Conservation (phyloP, 2,888 invertebrate genomes). For the Drosophila prolongata region DNA sequence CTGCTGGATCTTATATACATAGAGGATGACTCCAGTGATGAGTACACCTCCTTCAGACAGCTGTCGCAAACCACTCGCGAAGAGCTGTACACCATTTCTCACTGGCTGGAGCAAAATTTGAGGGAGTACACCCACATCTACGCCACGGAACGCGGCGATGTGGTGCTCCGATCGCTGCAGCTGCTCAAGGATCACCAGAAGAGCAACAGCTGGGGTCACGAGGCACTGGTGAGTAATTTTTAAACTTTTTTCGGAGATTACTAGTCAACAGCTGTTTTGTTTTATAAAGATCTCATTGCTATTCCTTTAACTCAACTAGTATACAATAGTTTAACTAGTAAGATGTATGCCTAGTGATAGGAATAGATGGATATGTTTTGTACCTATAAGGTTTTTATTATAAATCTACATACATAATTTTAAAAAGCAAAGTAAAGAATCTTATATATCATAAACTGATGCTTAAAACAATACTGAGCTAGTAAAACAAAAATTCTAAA, state of each 20-base stretch:
- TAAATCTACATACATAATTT: too few species aligned
- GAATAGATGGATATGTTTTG: too few species aligned
- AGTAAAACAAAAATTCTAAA: too few species aligned
- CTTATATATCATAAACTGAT: too few species aligned
- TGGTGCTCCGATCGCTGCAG: conserved; percentile 90
- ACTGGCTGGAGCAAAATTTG: conserved; percentile 93
- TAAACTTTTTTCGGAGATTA: not conserved
- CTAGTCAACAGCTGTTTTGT: not conserved
- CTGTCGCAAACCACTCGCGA: conserved; percentile 89
- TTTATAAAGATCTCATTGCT: too few species aligned
- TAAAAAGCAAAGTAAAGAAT: too few species aligned
- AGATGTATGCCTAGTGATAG: too few species aligned
- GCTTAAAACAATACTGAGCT: too few species aligned
- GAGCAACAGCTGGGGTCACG: conserved; percentile 90
- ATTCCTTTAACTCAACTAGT: too few species aligned
- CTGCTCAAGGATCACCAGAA: conserved; percentile 92
- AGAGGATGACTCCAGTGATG: conserved; percentile 91
- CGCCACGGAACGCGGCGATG: conserved; percentile 90
- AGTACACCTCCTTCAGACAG: conserved; percentile 88
- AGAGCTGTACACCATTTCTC: conserved; percentile 91
- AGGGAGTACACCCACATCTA: conserved; percentile 91
- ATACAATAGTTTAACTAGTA: too few species aligned
- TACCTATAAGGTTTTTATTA: too few species aligned
- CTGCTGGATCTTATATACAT: conserved; percentile 94
- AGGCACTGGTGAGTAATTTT: conserved; percentile 87